Conservation (phyloP, 2,888 invertebrate species). For the Yponomeuta cagnagella region DNA sequence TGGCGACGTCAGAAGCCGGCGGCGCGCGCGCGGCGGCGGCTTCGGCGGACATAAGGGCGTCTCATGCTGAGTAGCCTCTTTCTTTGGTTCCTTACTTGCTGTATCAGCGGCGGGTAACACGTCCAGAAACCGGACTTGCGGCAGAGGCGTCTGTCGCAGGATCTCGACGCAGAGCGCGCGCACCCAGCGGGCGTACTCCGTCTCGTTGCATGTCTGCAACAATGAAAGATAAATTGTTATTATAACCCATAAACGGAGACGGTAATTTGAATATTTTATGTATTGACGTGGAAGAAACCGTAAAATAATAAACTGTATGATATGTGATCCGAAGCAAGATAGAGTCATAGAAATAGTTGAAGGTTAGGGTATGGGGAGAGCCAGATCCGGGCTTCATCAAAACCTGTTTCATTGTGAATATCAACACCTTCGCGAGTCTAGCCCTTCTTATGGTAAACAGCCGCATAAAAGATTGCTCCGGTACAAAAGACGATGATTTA, state of each 20-base stretch:
- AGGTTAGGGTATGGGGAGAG: not conserved
- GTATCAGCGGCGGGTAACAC: conserved; percentile 78
- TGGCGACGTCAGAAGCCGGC: conserved; percentile 54
- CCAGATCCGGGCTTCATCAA: not conserved
- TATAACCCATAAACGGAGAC: conserved; percentile 11
- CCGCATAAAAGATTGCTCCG: conserved; percentile 51
- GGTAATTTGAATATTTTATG: not conserved
- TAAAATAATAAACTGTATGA: conserved; percentile 2
- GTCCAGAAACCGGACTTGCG: conserved; percentile 82
- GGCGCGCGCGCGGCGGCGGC: conserved; percentile 63
- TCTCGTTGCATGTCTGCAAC: conserved; percentile 81
- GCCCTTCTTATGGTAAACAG: conserved; percentile 67
- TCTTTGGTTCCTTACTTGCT: conserved; percentile 57
- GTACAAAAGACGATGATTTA: conserved; percentile 68
- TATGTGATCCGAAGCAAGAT: conserved; percentile 9
- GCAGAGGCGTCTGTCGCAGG: conserved; percentile 83
- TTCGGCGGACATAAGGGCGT: conserved; percentile 55
- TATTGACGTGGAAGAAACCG: not conserved
- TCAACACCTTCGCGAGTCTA: conserved; percentile 72
- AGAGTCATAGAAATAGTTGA: conserved; percentile 1
- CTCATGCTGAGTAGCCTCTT: conserved; percentile 47
- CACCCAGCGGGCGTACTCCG: conserved; percentile 84
- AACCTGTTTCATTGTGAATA: conserved; percentile 60
- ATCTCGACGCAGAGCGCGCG: conserved; percentile 84
- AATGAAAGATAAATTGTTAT: conserved; percentile 27